Conservation (phyloP, 2,113 vertebrate species). For the Hylia prasina region DNA sequence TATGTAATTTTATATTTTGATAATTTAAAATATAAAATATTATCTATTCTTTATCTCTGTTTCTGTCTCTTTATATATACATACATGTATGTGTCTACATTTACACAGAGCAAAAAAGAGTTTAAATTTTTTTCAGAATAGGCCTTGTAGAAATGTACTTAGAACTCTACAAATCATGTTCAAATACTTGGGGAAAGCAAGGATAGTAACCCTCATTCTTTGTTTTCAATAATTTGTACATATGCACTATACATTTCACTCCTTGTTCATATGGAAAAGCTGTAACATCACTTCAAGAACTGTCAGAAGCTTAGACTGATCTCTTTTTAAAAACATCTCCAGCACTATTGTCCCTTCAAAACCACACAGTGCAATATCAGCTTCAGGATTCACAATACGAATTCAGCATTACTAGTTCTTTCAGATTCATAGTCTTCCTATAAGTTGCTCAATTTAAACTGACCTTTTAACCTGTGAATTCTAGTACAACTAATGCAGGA, state of each 20-base stretch:
- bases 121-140: neutral
- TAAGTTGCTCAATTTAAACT: neutral
- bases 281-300: neutral
- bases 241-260: neutral
- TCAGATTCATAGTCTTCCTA: neutral
- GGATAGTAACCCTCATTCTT: neutral
- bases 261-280: neutral
- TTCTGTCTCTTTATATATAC: neutral
- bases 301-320: neutral
- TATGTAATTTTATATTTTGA: neutral
- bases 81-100: neutral
- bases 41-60: neutral
- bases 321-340: neutral
- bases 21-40: neutral
- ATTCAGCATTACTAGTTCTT: neutral
- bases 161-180: neutral
- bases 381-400: neutral
- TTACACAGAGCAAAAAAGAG: neutral
- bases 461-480: neutral
- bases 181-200: neutral
- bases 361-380: neutral
- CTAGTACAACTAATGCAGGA: neutral
- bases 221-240: neutral
- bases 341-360: neutral
- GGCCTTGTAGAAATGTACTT: neutral